phyloP scores from a whole-genome alignment of 2,888 invertebrate genomes.

The Escarpia spicata region DNA sequence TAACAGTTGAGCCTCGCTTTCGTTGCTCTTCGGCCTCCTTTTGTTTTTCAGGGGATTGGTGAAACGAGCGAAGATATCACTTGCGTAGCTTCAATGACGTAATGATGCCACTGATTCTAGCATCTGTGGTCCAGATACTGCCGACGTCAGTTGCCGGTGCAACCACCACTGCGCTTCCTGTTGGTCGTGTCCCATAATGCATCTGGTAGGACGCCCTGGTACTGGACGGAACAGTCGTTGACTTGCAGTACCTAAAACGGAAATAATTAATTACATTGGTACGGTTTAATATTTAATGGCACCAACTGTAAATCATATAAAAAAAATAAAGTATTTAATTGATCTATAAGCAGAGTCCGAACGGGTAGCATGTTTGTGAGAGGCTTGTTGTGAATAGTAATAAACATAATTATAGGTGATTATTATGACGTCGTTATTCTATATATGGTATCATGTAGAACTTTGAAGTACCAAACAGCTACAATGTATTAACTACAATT shows the following conservation, averaged over 20 bases:
- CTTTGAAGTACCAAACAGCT: neutral
- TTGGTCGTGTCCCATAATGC: neutral
- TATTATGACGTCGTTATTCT: too few species aligned
- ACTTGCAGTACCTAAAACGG: neutral
- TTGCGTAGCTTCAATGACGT: neutral
- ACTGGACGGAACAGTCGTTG: neutral
- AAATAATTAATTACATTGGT: neutral
- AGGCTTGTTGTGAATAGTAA: too few species aligned
- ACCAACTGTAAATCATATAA: too few species aligned
- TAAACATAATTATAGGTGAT: too few species aligned
- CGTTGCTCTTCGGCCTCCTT: neutral
- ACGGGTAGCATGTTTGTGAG: too few species aligned
- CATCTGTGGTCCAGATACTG: neutral
- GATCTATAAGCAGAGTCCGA: neutral
- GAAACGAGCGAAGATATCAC: conserved; percentile 5
- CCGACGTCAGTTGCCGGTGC: neutral
- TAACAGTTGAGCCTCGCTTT: neutral
- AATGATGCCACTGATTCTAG: neutral
- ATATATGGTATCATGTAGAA: too few species aligned
- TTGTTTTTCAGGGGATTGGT: neutral
- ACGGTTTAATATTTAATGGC: neutral
- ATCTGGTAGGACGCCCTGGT: neutral
- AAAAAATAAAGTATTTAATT: too few species aligned
- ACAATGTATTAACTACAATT: neutral
- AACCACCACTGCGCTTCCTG: too few species aligned